A percentile compares a stretch with the other conserved stretches of the same genome.
Evolutionary conservation across 2,797 vertebrate genomes (phyloP).

Genomic region (Chelon auratus): DNA sequence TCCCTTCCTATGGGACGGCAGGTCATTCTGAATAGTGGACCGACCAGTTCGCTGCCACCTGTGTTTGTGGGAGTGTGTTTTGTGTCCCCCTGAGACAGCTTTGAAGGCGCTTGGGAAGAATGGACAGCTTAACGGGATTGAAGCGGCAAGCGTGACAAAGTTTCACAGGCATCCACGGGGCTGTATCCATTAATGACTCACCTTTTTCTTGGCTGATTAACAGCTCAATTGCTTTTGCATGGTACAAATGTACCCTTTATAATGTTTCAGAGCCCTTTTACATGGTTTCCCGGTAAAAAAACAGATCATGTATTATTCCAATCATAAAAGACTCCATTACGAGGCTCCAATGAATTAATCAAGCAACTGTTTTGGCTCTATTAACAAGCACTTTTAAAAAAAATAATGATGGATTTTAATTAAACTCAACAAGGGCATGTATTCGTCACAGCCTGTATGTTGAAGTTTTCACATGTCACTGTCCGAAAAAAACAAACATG

Average conservation of each 20-base stretch:
- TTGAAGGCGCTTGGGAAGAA: constrained; percentile 6
- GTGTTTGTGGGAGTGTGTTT: constrained; percentile 27
- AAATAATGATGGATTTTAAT: too few relatives aligned
- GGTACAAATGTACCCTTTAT: too few relatives aligned
- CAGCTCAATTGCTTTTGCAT: background rate
- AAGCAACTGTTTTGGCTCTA: background rate
- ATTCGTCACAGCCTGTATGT: too few relatives aligned
- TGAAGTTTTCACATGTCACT: too few relatives aligned
- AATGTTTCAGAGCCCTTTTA: too few relatives aligned
- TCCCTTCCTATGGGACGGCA: constrained; percentile 4
- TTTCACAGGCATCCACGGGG: background rate
- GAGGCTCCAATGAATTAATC: background rate
- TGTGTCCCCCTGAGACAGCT: background rate
- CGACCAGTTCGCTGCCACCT: constrained; percentile 58
- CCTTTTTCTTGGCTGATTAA: background rate
- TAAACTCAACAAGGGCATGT: too few relatives aligned
- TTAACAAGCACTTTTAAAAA: too few relatives aligned
- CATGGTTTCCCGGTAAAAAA: too few relatives aligned
- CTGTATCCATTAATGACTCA: background rate
- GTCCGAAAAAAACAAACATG: too few relatives aligned
- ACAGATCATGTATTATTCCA: too few relatives aligned
- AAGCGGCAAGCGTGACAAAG: background rate
- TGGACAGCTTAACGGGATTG: constrained; percentile 4
- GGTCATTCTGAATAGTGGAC: constrained; percentile 44
- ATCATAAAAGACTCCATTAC: too few relatives aligned